Evolutionary conservation across 2,113 vertebrate species (phyloP).

Genomic region (Bujurquina vittata): DNA sequence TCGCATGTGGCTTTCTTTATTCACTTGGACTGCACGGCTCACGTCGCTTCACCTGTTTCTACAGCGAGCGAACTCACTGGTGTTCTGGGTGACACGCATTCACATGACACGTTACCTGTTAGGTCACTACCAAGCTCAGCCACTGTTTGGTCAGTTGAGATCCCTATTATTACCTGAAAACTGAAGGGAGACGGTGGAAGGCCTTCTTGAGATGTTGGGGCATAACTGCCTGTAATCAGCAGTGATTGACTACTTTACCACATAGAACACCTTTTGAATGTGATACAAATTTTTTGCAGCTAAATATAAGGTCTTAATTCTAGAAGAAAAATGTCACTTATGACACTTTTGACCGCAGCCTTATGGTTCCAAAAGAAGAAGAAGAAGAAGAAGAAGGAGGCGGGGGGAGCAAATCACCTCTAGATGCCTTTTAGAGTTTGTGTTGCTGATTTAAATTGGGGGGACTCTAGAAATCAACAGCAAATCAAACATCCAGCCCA

Average conservation of each 20-base stretch:
- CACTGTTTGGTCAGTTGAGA: conserved; percentile 16
- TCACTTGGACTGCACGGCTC: not conserved
- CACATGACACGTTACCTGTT: conserved; percentile 29
- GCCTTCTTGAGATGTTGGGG: conserved; percentile 17
- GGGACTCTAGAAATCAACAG: conserved; percentile 85
- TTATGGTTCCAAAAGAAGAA: not conserved
- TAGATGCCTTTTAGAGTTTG: conserved; percentile 80
- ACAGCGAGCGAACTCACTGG: not conserved
- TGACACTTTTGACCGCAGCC: not conserved
- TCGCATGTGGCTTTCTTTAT: conserved; percentile 9
- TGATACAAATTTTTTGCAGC: conserved; percentile 56
- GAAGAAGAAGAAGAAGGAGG: not conserved
- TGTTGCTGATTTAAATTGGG: conserved; percentile 77
- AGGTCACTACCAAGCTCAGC: not conserved
- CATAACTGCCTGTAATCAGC: conserved; percentile 48
- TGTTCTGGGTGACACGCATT: conserved; percentile 5
- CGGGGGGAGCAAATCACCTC: conserved; percentile 7
- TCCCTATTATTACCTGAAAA: conserved; percentile 33
- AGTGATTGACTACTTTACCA: not conserved
- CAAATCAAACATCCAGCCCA: conserved; percentile 89
- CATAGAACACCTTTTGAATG: conserved; percentile 64
- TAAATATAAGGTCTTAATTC: conserved; percentile 63
- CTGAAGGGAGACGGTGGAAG: conserved; percentile 6
- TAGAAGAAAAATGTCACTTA: conserved; percentile 4
- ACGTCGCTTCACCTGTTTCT: not conserved